Base-by-base conservation (phyloP, 2,888 invertebrate species). In the Pyrrhosoma nymphula region DNA sequence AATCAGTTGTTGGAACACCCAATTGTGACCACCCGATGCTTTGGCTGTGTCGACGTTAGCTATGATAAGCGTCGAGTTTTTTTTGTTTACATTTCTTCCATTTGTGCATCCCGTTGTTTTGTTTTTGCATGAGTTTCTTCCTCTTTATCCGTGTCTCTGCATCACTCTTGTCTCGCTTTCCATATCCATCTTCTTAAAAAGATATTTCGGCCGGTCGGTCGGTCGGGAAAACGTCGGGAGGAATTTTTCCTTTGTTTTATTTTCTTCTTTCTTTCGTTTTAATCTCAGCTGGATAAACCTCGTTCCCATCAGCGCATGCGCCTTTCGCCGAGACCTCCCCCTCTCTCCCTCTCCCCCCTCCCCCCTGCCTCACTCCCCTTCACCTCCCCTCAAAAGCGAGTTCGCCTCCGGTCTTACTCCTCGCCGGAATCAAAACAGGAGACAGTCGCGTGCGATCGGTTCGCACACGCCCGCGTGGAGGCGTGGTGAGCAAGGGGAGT, bases 231-330 rank as follows among this genome's bases (percentile, higher is more conserved):
- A 12, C 20, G 47, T 47, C 47, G 60, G 60, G 16, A 3, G 16
- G 60, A 3, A 12, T 60, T 60, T 60, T 60, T 10, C 60, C 12
- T 60, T 60, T 20, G 60, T 60, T 60, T 60, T 60, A 60, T 60
- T 60, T 26, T 10, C 69, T 23, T 12, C 18, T 69, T n/a, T 69
- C n/a, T 82, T 82, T 82, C 26, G 26, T 82, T 82, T 82, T 82
- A 82, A 82, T 82, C 35, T n/a, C 82, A 82, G 82, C 82, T 82
- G 82, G 82, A 35, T 82, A 82, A 82, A 82, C 82, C 82, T 82
- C 82, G 30, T 14, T 82, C 35, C 82, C 82, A 2, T 30, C 35
- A 35, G 82, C 82, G 82, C 82, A 23, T 82, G 82, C 82, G 82
- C 35, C 82, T 4, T 35, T 6, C 82, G 30, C 82, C 30, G 47